Evolutionary conservation across 2,888 invertebrate species (phyloP).

Genomic region (Tetranychus truncatus): DNA sequence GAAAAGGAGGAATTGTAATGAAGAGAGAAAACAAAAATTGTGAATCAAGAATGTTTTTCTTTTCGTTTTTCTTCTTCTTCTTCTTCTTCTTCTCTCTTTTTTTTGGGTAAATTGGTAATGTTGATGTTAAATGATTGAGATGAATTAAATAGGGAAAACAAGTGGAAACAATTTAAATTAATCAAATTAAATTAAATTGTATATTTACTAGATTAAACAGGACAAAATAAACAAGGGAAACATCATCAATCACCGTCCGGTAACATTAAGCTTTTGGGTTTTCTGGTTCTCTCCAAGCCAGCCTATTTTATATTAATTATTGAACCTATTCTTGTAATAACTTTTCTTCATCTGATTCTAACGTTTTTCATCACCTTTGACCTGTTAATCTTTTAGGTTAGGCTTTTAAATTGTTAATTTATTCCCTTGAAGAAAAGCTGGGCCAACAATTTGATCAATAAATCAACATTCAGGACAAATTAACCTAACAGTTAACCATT

Average conservation of each 20-base stretch:
- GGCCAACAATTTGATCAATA: background rate
- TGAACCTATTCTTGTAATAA: background rate
- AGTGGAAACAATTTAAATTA: background rate
- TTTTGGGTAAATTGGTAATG: background rate
- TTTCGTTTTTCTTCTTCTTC: background rate
- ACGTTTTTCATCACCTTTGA: background rate
- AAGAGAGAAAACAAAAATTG: constrained; percentile 7
- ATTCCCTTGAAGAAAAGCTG: no score
- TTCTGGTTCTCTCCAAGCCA: no score
- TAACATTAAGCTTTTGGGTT: background rate
- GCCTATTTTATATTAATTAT: background rate
- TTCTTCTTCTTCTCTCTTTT: no score
- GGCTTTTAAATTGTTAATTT: background rate
- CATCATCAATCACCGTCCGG: background rate
- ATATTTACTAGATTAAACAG: background rate
- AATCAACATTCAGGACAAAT: background rate
- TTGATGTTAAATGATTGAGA: background rate
- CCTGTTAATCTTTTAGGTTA: background rate
- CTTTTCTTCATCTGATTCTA: background rate
- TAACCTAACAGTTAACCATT: no score
- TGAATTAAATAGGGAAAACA: background rate
- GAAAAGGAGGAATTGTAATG: background rate
- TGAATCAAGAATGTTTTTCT: background rate
- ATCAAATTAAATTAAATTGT: background rate
- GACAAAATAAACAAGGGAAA: background rate